phyloP scores from a whole-genome alignment of 1,140 invertebrate genomes.

The Cryptotermes secundus region DNA sequence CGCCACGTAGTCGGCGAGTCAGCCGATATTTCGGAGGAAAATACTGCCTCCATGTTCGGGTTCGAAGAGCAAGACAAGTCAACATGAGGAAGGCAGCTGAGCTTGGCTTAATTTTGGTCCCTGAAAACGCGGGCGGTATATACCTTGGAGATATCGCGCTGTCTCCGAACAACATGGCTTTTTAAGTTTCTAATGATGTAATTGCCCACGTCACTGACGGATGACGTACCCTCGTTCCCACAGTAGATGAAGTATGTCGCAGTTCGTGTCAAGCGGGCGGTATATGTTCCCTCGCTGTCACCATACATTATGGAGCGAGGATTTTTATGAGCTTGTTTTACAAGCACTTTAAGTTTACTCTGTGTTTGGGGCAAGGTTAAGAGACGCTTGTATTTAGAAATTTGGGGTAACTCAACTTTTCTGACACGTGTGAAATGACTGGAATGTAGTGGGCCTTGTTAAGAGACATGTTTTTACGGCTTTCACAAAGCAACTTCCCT shows the following conservation, averaged over 20 bases:
- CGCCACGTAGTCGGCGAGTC: no score
- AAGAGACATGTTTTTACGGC: neutral
- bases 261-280: neutral
- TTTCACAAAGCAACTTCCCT: neutral
- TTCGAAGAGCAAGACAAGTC: no score
- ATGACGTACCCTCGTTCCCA: no score
- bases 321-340: conserved; percentile 7
- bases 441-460: neutral
- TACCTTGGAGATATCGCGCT: no score
- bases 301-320: neutral
- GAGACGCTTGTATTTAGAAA: neutral
- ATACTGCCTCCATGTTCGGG: no score
- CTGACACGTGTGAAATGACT: neutral
- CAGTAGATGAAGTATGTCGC: neutral
- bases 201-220: no score
- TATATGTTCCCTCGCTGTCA: neutral
- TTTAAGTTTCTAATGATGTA: no score
- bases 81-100: no score
- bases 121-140: no score
- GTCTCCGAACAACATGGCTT: no score
- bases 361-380: neutral
- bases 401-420: neutral
- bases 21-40: no score
- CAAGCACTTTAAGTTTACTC: neutral
- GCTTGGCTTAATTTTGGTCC: no score